A percentile compares a stretch with the other conserved stretches of the same genome.
phyloP scores from a whole-genome alignment of 2,113 vertebrate species.

The Alectura lathami region DNA sequence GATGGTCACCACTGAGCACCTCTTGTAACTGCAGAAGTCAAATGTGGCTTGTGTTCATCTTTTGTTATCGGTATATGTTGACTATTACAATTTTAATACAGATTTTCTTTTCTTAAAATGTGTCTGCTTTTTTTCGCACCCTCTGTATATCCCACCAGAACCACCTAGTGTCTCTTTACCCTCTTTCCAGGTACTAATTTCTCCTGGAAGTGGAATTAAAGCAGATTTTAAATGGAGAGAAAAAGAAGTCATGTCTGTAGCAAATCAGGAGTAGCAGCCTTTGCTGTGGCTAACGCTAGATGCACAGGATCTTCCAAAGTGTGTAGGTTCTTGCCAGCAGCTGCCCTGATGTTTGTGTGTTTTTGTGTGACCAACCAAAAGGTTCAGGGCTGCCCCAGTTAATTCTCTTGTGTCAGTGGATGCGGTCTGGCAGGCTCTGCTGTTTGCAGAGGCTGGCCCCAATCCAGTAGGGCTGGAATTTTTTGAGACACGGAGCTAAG shows the following conservation, averaged over 20 bases:
- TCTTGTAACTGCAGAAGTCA: no score
- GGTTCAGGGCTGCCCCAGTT: background rate
- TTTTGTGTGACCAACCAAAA: background rate
- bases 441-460: background rate
- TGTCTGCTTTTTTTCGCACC: no score
- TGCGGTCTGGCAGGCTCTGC: background rate
- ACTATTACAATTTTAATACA: no score
- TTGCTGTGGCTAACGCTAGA: background rate
- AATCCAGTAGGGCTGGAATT: fast-evolving
- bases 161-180: background rate
- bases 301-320: background rate
- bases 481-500: background rate
- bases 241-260: background rate
- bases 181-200: background rate
- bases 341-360: background rate
- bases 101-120: no score
- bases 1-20: no score
- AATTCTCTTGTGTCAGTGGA: background rate
- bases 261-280: background rate
- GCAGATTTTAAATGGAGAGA: background rate
- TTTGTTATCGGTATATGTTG: no score
- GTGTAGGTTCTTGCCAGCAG: background rate
- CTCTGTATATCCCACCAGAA: background rate
- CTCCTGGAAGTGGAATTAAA: background rate
- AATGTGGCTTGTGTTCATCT: no score